Evolutionary conservation across 2,113 vertebrate genomes (phyloP).

Genomic region (Daphoenositta chrysoptera): DNA sequence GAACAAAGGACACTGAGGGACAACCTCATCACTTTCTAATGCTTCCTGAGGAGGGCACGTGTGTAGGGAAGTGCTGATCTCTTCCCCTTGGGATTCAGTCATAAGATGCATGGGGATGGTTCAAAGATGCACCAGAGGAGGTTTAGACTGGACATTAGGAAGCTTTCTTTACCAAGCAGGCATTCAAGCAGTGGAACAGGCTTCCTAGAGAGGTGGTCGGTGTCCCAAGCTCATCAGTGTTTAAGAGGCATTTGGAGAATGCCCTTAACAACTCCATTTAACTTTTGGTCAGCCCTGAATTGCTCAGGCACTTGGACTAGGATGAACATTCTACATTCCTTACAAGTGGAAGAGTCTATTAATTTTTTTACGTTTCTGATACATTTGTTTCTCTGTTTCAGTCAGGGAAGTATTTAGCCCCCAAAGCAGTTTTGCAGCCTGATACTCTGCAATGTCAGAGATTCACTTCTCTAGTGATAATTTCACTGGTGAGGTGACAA

Average conservation of each 20-base stretch:
- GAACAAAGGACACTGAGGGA: background rate
- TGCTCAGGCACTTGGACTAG: background rate
- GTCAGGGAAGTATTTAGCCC: background rate
- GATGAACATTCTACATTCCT: background rate
- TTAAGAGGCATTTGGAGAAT: background rate
- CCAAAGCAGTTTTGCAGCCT: background rate
- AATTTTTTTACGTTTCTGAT: background rate
- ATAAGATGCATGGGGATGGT: fast-evolving
- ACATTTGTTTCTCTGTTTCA: background rate
- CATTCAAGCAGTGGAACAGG: background rate
- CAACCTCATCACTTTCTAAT: background rate
- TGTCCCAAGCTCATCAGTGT: background rate
- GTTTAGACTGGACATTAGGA: background rate
- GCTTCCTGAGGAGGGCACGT: background rate
- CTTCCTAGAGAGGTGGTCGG: fast-evolving
- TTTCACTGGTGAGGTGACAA: background rate
- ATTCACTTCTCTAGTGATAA: background rate
- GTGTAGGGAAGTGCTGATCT: background rate
- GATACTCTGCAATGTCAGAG: background rate
- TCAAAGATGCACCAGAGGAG: background rate
- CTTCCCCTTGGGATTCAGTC: background rate
- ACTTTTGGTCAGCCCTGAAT: background rate
- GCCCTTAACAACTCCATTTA: background rate
- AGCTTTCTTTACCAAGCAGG: background rate
- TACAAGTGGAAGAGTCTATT: background rate